These are phyloP conservation scores for Conomelus anceps DNA, from an alignment of 2,888 invertebrate species.

Conservation along the genomic window DNA sequence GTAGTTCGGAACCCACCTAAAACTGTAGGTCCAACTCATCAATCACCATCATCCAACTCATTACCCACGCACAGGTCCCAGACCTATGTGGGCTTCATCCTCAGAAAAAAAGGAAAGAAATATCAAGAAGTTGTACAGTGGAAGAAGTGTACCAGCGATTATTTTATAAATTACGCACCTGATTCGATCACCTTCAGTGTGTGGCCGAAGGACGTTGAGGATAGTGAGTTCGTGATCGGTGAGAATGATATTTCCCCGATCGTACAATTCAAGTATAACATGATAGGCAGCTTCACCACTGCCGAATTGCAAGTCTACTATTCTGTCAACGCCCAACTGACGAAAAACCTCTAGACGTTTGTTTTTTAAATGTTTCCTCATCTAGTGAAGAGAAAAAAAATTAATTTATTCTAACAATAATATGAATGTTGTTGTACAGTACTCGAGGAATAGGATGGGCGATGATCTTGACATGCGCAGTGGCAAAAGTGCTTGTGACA, in stretches of 20 bases:
- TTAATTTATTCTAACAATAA: neutral
- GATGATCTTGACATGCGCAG: no score
- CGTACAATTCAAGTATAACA: conserved; percentile 89
- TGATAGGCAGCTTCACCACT: conserved; percentile 89
- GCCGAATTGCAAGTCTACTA: conserved; percentile 93
- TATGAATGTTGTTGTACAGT: no score
- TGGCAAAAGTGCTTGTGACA: no score
- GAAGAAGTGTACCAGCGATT: no score
- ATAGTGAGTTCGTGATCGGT: conserved; percentile 87
- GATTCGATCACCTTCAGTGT: conserved; percentile 83
- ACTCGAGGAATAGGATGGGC: no score
- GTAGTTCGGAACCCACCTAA: no score
- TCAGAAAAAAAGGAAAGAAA: no score
- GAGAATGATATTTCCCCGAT: conserved; percentile 90
- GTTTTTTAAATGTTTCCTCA: conserved; percentile 94
- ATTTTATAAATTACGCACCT: conserved; percentile 45
- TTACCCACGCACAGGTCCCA: no score
- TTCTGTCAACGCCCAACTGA: conserved; percentile 89
- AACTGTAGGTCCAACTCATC: no score
- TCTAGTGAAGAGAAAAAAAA: conserved; percentile 44
- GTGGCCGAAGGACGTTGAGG: conserved; percentile 85
- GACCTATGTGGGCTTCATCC: no score
- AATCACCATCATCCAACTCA: no score
- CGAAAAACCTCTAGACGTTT: conserved; percentile 79
- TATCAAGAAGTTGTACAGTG: no score